Conservation (phyloP, 2,113 vertebrate genomes). For the Leuciscus idus region DNA sequence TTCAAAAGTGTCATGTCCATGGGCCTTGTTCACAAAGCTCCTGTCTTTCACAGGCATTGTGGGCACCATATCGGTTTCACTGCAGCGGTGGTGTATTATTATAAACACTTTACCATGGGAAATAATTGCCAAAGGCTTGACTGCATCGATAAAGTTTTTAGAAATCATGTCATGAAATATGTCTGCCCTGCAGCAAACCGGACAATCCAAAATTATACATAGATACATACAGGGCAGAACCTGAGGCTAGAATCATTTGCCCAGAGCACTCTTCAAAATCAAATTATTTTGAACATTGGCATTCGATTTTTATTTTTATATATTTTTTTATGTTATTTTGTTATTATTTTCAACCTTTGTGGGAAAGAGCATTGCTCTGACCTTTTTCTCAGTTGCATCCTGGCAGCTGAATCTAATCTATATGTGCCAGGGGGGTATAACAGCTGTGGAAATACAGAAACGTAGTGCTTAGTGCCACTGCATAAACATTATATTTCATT, state of each 20-base stretch:
- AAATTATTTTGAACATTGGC: background rate
- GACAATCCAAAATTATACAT: background rate
- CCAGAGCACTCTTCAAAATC: background rate
- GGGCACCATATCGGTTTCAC: background rate
- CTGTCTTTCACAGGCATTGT: background rate
- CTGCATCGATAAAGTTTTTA: background rate
- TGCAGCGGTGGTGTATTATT: background rate
- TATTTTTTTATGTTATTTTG: background rate
- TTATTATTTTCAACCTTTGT: slow-evolving; percentile 40
- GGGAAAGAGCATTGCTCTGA: slow-evolving; percentile 26
- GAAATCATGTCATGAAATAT: slow-evolving; percentile 25
- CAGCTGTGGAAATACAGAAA: slow-evolving; percentile 11
- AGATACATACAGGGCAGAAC: background rate
- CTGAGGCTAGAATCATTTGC: background rate
- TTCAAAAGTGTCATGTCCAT: slow-evolving; percentile 13
- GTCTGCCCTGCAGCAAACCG: background rate
- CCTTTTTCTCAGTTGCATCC: slow-evolving; percentile 23
- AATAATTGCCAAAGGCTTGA: slow-evolving; percentile 2
- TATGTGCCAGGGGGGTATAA: slow-evolving; percentile 8
- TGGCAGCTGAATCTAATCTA: background rate
- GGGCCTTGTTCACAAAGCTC: background rate
- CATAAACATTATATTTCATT: slow-evolving; percentile 1
- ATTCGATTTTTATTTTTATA: background rate
- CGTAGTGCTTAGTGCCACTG: background rate
- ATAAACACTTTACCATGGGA: background rate